Evolutionary conservation across 2,888 invertebrate species (phyloP), one percentile per base, ranked within the genome.

Genomic region (Nesidiocoris tenuis): DNA sequence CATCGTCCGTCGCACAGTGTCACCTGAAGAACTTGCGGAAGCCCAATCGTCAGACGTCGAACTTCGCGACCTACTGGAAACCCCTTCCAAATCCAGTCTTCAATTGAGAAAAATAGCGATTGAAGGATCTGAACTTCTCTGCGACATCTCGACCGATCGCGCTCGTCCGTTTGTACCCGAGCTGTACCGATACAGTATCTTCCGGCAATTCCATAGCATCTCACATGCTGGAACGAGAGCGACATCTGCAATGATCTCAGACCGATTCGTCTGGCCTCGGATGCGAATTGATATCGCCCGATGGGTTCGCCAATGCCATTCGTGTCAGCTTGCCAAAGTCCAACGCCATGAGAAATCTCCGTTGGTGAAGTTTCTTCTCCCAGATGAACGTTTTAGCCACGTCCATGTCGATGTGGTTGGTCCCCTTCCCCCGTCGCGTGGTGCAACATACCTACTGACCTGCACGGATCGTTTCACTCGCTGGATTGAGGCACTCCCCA

Each of bases 261-360:
- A 54, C 21, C 65, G 67, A 2, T 75, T 70, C 23, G 55, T 75
- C 3, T 75, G 75, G 75, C 68, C 67, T 12, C 12, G 24, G 5
- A 74, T 74, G 64, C 9, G 16, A 16, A 72, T 19, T 16, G 67
- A 74, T 39, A 71, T 70, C 56, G n/a, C 22, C 12, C 25, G 1
- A 2, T 74, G 64, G 66, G 54, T 66, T 1, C 74, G 66, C n/a
- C 66, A 56, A 56, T 70, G 70, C 23, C 65, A 22, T n/a, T 17
- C 70, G 12, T 70, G 70, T 22, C 70, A 70, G 19, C 87, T 87
- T 90, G 81, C 59, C 7, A 70, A 70, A 24, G 22, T 70, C 12
- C 70, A 70, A 61, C 19, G 59, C 19, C 70, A 70, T 24, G 70
- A 70, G n/a, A 56, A 59, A 16, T 22, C 70, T 7, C 70, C 59